Evolutionary conservation across 2,113 vertebrate genomes (phyloP).

Genomic region (Rhinolophus ferrumequinum): DNA sequence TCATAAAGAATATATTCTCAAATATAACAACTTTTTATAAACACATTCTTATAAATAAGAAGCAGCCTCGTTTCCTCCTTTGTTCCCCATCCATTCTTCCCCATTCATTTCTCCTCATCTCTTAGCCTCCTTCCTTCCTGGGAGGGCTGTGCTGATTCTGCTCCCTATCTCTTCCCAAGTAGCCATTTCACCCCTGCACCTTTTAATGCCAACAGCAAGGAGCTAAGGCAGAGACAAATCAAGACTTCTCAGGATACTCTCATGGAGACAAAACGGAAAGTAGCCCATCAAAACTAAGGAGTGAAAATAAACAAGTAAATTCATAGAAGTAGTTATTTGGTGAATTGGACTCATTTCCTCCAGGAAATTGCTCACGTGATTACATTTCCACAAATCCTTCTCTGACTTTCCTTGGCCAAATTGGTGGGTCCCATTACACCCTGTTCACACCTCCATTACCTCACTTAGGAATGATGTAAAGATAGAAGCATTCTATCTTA

Average conservation of each 20-base stretch:
- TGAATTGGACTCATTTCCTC: neutral
- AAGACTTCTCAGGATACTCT: neutral
- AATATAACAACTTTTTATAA: neutral
- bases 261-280: slow-evolving; percentile 14
- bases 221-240: slow-evolving; percentile 31
- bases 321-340: neutral
- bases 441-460: neutral
- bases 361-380: neutral
- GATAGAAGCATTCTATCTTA: neutral
- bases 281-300: neutral
- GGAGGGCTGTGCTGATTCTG: neutral
- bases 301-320: neutral
- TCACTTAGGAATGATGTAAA: neutral
- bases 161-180: neutral
- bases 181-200: neutral
- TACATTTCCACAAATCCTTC: slow-evolving; percentile 4
- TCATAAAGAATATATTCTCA: neutral
- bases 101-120: fast-evolving
- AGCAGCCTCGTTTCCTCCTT: neutral
- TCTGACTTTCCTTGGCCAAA: neutral
- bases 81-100: neutral
- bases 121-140: neutral
- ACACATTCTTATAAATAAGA: neutral
- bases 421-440: neutral
- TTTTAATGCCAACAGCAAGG: neutral